Conservation (phyloP, 1,140 invertebrate species). For the Metaphire vulgaris region DNA sequence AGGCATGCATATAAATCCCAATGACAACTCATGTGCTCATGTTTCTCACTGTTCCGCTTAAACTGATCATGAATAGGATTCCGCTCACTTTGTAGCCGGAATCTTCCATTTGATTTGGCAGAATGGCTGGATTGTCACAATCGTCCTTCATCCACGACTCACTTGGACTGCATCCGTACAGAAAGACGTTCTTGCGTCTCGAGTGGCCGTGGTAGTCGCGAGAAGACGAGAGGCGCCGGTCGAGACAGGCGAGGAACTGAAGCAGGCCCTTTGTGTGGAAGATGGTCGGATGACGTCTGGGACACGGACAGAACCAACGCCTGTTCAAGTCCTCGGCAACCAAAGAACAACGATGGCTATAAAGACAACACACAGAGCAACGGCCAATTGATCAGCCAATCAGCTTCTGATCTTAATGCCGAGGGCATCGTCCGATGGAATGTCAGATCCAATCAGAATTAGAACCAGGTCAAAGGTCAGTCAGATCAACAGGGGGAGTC, state of each 20-base stretch:
- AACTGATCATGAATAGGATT: too few relatives aligned
- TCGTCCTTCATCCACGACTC: slow-evolving; percentile 48
- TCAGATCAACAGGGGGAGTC: too few relatives aligned
- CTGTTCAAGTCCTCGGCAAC: slow-evolving; percentile 76
- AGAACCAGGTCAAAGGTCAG: too few relatives aligned
- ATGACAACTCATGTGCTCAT: too few relatives aligned
- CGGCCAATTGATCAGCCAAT: too few relatives aligned
- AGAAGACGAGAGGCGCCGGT: slow-evolving; percentile 54
- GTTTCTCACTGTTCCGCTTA: too few relatives aligned
- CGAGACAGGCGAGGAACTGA: slow-evolving; percentile 44
- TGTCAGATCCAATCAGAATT: too few relatives aligned
- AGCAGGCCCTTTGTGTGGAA: slow-evolving; percentile 76
- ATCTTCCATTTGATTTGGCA: slow-evolving; percentile 47
- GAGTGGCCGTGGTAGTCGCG: slow-evolving; percentile 89
- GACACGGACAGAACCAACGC: slow-evolving; percentile 68
- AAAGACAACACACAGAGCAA: too few relatives aligned
- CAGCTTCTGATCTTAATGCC: too few relatives aligned
- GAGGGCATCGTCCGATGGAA: too few relatives aligned
- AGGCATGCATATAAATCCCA: too few relatives aligned
- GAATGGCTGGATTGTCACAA: slow-evolving; percentile 41
- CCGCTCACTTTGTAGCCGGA: slow-evolving; percentile 49
- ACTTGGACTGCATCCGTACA: slow-evolving; percentile 71
- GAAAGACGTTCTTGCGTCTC: slow-evolving; percentile 76
- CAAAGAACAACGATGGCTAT: slow-evolving; percentile 68
- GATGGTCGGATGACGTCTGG: slow-evolving; percentile 74